Percentiles rank a stretch among this genome's conserved stretches.
Conservation (phyloP, 1,140 invertebrate genomes). For the Bombus soroeensis region DNA sequence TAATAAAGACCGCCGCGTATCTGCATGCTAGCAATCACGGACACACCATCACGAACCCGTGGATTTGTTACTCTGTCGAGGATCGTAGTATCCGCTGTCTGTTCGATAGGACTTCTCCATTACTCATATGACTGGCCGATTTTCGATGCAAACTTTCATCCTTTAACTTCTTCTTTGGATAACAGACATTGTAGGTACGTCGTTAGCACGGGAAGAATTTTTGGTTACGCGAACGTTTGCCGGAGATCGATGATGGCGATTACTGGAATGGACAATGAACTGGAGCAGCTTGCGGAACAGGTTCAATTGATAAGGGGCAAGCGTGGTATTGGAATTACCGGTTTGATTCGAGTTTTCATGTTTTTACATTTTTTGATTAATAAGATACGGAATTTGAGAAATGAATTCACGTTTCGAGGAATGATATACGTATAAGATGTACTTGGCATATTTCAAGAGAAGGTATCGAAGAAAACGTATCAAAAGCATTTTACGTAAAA, state of each 20-base stretch:
- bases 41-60: not conserved
- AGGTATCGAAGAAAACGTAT: no score
- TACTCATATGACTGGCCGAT: not conserved
- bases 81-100: not conserved
- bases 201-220: not conserved
- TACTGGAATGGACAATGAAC: not conserved
- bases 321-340: not conserved
- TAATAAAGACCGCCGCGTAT: constrained; percentile 40
- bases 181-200: not conserved
- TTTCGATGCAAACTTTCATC: not conserved
- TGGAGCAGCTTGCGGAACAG: not conserved
- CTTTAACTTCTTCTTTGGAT: not conserved
- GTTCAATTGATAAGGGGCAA: no score
- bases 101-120: not conserved
- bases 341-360: not conserved
- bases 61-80: not conserved
- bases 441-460: no score
- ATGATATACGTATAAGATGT: no score
- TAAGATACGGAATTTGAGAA: not conserved
- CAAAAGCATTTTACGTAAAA: no score
- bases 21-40: not conserved
- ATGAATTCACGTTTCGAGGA: not conserved
- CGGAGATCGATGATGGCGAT: not conserved
- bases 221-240: not conserved
- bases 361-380: not conserved